Percentiles rank a stretch among this genome's conserved stretches.
These are phyloP conservation scores for Melanchra persicariae DNA, from an alignment of 2,888 invertebrate species.

Conservation along the genomic window DNA sequence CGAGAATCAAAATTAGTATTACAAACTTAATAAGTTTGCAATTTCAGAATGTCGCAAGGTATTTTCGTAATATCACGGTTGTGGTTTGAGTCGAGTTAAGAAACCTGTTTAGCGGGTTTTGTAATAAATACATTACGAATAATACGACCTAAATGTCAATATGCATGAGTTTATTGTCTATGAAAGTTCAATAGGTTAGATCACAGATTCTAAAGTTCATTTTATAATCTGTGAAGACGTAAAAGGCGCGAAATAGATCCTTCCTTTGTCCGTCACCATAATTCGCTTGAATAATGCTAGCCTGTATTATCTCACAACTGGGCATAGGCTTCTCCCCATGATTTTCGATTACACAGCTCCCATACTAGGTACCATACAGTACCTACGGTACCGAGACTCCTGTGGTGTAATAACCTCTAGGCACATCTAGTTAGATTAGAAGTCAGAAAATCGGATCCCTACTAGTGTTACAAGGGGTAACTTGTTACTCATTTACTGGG, in stretches of 20 bases:
- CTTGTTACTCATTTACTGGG: too few species aligned
- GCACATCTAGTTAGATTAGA: too few species aligned
- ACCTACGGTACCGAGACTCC: too few species aligned
- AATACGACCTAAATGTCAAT: slow-evolving; percentile 46
- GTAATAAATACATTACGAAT: slow-evolving; percentile 47
- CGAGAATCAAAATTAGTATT: slow-evolving; percentile 17
- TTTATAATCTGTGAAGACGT: not conserved
- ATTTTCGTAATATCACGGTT: slow-evolving; percentile 32
- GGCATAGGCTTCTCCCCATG: too few species aligned
- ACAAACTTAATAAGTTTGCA: slow-evolving; percentile 6
- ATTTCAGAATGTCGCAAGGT: slow-evolving; percentile 38
- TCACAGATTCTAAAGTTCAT: slow-evolving; percentile 33
- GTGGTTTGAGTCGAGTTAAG: slow-evolving; percentile 30
- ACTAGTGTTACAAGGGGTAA: too few species aligned
- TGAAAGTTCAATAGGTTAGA: slow-evolving; percentile 40
- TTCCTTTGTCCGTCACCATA: not conserved
- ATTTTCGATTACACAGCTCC: too few species aligned
- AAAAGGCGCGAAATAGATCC: not conserved
- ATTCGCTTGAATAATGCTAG: too few species aligned
- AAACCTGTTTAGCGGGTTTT: slow-evolving; percentile 54
- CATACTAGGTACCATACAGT: too few species aligned
- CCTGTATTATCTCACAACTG: too few species aligned
- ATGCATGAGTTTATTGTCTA: slow-evolving; percentile 28
- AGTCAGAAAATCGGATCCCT: too few species aligned
- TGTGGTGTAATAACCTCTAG: too few species aligned